Conservation (phyloP, 2,888 invertebrate genomes). For the Amblyjoppa proteus region DNA sequence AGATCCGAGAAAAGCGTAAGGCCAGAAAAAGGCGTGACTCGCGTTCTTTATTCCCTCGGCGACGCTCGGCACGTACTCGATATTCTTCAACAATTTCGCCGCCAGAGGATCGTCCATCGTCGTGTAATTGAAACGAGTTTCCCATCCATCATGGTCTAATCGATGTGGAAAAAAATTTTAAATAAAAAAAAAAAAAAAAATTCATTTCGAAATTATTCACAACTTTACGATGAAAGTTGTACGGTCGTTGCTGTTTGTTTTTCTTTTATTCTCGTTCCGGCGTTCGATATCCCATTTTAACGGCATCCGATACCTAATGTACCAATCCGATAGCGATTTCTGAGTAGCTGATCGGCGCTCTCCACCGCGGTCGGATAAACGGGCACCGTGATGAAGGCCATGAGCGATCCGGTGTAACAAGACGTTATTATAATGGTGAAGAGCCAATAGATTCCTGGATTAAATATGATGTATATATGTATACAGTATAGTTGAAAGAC, state of each 20-base stretch:
- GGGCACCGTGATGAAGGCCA: constrained; percentile 93
- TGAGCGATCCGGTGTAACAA: constrained; percentile 94
- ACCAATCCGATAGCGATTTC: constrained; percentile 90
- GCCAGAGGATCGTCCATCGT: constrained; percentile 89
- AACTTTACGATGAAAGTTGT: constrained; percentile 11
- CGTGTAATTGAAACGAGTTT: constrained; percentile 88
- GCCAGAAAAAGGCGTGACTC: constrained; percentile 91
- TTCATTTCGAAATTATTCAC: constrained; percentile 9
- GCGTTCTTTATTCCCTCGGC: constrained; percentile 90
- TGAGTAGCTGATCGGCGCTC: constrained; percentile 88
- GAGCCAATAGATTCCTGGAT: constrained; percentile 92
- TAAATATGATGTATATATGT: constrained; percentile 17
- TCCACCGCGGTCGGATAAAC: constrained; percentile 91
- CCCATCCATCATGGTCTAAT: constrained; percentile 91
- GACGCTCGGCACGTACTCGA: constrained; percentile 89
- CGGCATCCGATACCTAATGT: constrained; percentile 87
- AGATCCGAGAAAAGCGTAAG: constrained; percentile 92
- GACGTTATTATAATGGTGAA: constrained; percentile 94
- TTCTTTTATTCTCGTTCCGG: not conserved
- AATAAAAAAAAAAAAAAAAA: not conserved
- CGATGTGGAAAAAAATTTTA: too few species aligned
- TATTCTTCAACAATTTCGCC: constrained; percentile 88
- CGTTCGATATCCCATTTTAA: constrained; percentile 38
- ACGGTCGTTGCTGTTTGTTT: not conserved
- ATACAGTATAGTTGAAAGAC: constrained; percentile 1